Evolutionary conservation across 2,888 invertebrate genomes (phyloP).

Genomic region (Stenodera caucasica): DNA sequence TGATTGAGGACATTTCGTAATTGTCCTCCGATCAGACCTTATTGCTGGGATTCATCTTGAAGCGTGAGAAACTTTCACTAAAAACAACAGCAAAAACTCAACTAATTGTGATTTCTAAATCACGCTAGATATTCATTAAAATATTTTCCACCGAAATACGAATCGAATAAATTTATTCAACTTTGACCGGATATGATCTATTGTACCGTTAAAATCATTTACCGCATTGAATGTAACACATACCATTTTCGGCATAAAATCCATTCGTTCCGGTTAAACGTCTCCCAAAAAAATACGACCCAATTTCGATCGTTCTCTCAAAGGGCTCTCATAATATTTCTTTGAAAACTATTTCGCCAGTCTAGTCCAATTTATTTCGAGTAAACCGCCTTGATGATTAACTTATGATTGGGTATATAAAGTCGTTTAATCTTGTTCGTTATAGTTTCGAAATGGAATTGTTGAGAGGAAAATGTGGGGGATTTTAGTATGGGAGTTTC

Average conservation of each 20-base stretch:
- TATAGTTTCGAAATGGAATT: background rate
- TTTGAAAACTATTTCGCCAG: no score
- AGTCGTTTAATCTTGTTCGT: background rate
- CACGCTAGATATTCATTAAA: background rate
- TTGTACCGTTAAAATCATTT: constrained; percentile 12
- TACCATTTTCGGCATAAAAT: background rate
- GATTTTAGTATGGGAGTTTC: no score
- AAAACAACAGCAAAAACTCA: background rate
- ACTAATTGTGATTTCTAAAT: background rate
- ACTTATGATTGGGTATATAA: background rate
- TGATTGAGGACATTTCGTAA: constrained; percentile 15
- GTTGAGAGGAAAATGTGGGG: background rate
- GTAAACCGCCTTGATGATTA: no score
- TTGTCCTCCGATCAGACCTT: constrained; percentile 16
- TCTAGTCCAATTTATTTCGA: no score
- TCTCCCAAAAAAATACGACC: background rate
- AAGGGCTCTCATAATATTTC: background rate
- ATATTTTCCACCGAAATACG: background rate
- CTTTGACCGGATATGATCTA: constrained; percentile 9
- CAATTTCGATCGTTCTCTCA: no score
- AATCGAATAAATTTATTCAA: constrained; percentile 2
- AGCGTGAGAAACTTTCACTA: constrained; percentile 27
- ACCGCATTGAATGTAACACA: constrained; percentile 6
- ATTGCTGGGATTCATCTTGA: constrained; percentile 16
- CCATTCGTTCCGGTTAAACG: background rate